A percentile compares a stretch with the other conserved stretches of the same genome.
These are phyloP conservation scores for Perognathus longimembris DNA, from an alignment of 2,113 vertebrate species.

Conservation along the genomic window DNA sequence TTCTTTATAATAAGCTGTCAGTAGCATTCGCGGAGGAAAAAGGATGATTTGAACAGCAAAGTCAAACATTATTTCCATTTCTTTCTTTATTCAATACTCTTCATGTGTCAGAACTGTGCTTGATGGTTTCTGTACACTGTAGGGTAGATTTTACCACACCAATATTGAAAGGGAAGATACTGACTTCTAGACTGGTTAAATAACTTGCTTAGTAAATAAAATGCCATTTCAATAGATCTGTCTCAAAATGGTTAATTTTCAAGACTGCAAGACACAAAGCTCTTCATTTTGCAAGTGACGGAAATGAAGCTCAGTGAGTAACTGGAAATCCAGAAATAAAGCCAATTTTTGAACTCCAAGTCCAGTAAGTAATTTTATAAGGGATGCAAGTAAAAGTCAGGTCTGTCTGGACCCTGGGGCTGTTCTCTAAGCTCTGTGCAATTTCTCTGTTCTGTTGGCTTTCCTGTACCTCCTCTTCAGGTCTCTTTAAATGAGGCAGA, in stretches of 20 bases:
- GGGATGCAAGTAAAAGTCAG: neutral
- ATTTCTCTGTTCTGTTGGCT: neutral
- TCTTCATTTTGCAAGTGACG: neutral
- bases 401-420: neutral
- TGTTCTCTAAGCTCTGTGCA: neutral
- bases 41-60: neutral
- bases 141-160: slow-evolving; percentile 34
- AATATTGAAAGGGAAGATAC: slow-evolving; percentile 35
- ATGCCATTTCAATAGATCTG: neutral
- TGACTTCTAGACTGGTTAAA: slow-evolving; percentile 24
- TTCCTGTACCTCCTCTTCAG: neutral
- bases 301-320: neutral
- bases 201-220: slow-evolving; percentile 34
- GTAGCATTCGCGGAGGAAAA: slow-evolving; percentile 26
- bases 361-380: neutral
- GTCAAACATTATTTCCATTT: neutral
- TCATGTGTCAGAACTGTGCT: neutral
- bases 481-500: neutral
- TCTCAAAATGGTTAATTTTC: slow-evolving; percentile 24
- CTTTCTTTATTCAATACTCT: slow-evolving; percentile 17
- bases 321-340: slow-evolving; percentile 1
- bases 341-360: neutral
- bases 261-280: slow-evolving; percentile 2
- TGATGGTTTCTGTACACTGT: neutral
- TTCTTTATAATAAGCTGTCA: slow-evolving; percentile 54